Conservation (phyloP, 2,113 vertebrate species). For the Toxotes jaculatrix region DNA sequence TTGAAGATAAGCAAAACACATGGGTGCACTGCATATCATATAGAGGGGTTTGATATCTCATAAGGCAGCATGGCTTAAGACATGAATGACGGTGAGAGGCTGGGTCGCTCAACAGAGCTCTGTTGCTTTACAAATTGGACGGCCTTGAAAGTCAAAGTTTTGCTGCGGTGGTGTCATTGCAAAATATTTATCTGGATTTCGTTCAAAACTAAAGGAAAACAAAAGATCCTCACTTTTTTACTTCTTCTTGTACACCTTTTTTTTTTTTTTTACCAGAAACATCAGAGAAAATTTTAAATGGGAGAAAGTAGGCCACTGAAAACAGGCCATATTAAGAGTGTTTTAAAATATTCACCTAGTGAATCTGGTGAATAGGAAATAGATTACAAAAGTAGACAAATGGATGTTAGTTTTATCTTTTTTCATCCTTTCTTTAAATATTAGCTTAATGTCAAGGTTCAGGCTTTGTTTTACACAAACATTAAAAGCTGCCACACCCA, state of each 20-base stretch:
- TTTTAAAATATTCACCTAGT: slow-evolving; percentile 66
- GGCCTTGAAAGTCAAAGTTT: slow-evolving; percentile 29
- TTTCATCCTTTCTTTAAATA: slow-evolving; percentile 7
- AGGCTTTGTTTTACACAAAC: slow-evolving; percentile 67
- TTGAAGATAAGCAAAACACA: slow-evolving; percentile 54
- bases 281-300: slow-evolving; percentile 12
- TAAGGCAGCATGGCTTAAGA: slow-evolving; percentile 84
- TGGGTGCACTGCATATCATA: slow-evolving; percentile 61
- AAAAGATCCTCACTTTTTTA: neutral
- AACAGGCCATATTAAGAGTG: slow-evolving; percentile 55
- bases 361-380: slow-evolving; percentile 61
- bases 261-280: slow-evolving; percentile 21
- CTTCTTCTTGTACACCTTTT: neutral
- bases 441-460: slow-evolving; percentile 49
- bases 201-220: slow-evolving; percentile 25
- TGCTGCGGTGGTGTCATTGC: slow-evolving; percentile 31
- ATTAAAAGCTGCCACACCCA: slow-evolving; percentile 74
- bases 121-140: slow-evolving; percentile 41
- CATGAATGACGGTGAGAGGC: slow-evolving; percentile 65
- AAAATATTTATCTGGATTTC: slow-evolving; percentile 43
- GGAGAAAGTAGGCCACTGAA: slow-evolving; percentile 52
- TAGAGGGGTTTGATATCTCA: slow-evolving; percentile 60
- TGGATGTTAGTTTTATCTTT: slow-evolving; percentile 42
- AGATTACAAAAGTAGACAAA: slow-evolving; percentile 76
- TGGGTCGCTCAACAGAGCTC: slow-evolving; percentile 42